These are phyloP conservation scores for Lasioglossum baleicum DNA, from an alignment of 1,140 invertebrate genomes.

Conservation along the genomic window DNA sequence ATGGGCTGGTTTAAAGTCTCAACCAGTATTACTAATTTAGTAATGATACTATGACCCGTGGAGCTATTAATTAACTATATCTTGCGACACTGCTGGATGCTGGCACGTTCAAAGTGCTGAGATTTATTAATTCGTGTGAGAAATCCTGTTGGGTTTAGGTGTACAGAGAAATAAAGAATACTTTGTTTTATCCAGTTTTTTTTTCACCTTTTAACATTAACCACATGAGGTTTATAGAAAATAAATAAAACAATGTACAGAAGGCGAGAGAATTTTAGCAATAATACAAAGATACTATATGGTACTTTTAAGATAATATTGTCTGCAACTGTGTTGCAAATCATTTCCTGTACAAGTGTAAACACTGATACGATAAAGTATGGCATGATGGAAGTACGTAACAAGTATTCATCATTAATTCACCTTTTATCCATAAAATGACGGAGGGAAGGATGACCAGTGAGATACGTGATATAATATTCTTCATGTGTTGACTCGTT, in stretches of 20 bases:
- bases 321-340: conserved; percentile 35
- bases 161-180: conserved; percentile 44
- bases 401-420: conserved; percentile 44
- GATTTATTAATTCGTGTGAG: conserved; percentile 58
- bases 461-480: conserved; percentile 52
- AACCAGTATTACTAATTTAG: conserved; percentile 49
- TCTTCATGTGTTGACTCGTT: conserved; percentile 39
- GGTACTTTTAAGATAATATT: conserved; percentile 37
- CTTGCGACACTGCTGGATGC: conserved; percentile 36
- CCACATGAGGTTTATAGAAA: conserved; percentile 40
- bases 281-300: conserved; percentile 48
- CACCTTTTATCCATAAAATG: conserved; percentile 35
- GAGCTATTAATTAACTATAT: conserved; percentile 22
- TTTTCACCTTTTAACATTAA: conserved; percentile 33
- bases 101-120: conserved; percentile 17
- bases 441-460: conserved; percentile 26
- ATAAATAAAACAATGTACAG: conserved; percentile 65
- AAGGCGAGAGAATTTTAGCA: conserved; percentile 32
- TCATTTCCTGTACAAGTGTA: conserved; percentile 56
- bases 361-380: conserved; percentile 46
- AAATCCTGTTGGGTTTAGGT: conserved; percentile 56
- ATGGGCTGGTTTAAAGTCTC: conserved; percentile 24
- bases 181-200: conserved; percentile 33
- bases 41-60: too few species aligned
- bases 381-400: conserved; percentile 59